A percentile compares a stretch with the other conserved stretches of the same genome.
phyloP scores from a whole-genome alignment of 2,888 invertebrate species.

The Agrotis exclamationis region DNA sequence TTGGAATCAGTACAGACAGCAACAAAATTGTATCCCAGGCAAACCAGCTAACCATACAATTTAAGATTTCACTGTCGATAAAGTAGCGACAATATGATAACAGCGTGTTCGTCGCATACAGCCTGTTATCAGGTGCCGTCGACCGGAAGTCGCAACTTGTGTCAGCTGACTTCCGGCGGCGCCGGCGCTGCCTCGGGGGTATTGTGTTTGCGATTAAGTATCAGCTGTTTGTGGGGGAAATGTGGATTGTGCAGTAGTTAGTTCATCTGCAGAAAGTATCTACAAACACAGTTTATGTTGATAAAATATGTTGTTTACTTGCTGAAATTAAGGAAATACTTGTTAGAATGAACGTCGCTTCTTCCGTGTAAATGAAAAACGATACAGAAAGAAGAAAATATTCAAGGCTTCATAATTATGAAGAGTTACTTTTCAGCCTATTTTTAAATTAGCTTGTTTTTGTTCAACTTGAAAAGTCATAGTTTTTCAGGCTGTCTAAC shows the following conservation, averaged over 20 bases:
- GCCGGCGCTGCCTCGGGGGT: conserved; percentile 19
- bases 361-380: too few species aligned
- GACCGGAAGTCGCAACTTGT: conserved; percentile 33
- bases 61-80: conserved; percentile 11
- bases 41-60: background rate
- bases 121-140: conserved; percentile 26
- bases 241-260: background rate
- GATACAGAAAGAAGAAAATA: too few species aligned
- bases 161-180: conserved; percentile 49
- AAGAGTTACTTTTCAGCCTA: too few species aligned
- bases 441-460: too few species aligned
- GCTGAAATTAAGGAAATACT: too few species aligned
- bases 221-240: conserved; percentile 5
- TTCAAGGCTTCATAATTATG: too few species aligned
- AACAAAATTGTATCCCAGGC: background rate
- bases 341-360: too few species aligned
- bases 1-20: too few species aligned
- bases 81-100: conserved; percentile 7
- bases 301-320: too few species aligned
- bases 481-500: too few species aligned
- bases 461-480: too few species aligned
- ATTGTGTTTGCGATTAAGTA: conserved; percentile 14
- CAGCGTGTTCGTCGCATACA: conserved; percentile 6
- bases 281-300: too few species aligned
- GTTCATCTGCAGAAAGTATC: background rate